A percentile compares a stretch with the other conserved stretches of the same genome.
Evolutionary conservation across 2,797 vertebrate genomes (phyloP).

Genomic region (Scomberomorus guttatus): DNA sequence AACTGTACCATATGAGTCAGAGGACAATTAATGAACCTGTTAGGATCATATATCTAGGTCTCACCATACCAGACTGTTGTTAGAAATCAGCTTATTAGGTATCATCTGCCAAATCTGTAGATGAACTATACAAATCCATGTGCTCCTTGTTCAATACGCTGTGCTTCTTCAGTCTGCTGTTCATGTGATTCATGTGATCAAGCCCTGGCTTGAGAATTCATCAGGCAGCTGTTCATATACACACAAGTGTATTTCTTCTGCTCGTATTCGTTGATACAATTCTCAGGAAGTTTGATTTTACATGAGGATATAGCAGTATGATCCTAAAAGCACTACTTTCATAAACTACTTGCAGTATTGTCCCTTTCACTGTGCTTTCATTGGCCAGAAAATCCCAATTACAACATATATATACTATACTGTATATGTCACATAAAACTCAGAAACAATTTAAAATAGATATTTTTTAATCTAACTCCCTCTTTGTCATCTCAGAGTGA

Average conservation of each 20-base stretch:
- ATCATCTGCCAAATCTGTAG: slow-evolving; percentile 36
- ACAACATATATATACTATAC: not conserved
- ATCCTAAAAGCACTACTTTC: not conserved
- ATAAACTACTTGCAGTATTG: not conserved
- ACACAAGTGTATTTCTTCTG: not conserved
- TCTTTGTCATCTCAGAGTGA: not conserved
- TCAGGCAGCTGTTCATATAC: not conserved
- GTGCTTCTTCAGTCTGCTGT: not conserved
- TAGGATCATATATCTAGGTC: slow-evolving; percentile 56
- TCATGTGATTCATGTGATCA: not conserved
- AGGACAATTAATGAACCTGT: slow-evolving; percentile 66
- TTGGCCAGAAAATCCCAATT: not conserved
- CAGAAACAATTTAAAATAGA: not conserved
- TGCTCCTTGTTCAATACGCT: not conserved
- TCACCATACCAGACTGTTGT: slow-evolving; percentile 42
- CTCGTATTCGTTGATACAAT: not conserved
- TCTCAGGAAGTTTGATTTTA: slow-evolving; percentile 9
- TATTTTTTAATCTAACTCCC: not conserved
- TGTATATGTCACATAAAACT: not conserved
- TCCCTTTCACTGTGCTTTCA: not conserved
- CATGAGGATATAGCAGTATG: not conserved
- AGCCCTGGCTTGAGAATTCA: not conserved
- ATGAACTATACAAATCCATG: slow-evolving; percentile 11
- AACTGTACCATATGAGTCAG: slow-evolving; percentile 71
- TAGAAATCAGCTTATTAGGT: slow-evolving; percentile 43